These are phyloP conservation scores for Euura saliciscinereae DNA, from an alignment of 1,140 invertebrate species.

Conservation along the genomic window DNA sequence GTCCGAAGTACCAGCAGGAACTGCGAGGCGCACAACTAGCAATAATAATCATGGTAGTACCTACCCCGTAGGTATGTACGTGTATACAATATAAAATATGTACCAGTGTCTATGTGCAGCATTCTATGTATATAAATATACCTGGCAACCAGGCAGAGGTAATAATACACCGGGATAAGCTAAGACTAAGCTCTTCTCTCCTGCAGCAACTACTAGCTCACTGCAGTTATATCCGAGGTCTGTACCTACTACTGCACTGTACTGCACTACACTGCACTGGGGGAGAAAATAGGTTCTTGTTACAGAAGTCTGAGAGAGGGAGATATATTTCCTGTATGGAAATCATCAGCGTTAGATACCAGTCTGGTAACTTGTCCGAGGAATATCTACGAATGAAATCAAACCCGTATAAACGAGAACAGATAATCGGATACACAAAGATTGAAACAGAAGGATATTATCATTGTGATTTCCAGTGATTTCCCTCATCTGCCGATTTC, in stretches of 20 bases:
- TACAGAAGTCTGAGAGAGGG: constrained; percentile 33
- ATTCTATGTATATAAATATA: constrained; percentile 8
- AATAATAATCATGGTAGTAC: constrained; percentile 9
- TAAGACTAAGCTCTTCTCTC: constrained; percentile 14
- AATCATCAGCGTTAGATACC: constrained; percentile 43
- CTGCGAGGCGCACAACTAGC: constrained; percentile 1
- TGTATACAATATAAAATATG: constrained; percentile 3
- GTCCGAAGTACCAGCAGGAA: constrained; percentile 12
- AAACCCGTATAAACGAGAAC: constrained; percentile 38
- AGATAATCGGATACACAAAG: no score
- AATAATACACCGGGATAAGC: constrained; percentile 18
- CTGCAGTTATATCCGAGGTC: no score
- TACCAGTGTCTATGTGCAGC: background rate
- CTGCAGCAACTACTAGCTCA: background rate
- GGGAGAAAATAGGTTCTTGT: constrained; percentile 43
- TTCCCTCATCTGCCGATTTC: no score
- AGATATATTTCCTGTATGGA: constrained; percentile 52
- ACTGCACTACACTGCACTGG: background rate
- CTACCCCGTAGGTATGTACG: background rate
- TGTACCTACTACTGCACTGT: no score
- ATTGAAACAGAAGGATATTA: no score
- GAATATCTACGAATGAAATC: constrained; percentile 48
- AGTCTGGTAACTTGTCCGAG: constrained; percentile 20
- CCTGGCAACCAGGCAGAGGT: constrained; percentile 14
- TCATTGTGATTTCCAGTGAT: no score